Conservation (phyloP, 1,140 invertebrate species). For the Chymomyza costata region DNA sequence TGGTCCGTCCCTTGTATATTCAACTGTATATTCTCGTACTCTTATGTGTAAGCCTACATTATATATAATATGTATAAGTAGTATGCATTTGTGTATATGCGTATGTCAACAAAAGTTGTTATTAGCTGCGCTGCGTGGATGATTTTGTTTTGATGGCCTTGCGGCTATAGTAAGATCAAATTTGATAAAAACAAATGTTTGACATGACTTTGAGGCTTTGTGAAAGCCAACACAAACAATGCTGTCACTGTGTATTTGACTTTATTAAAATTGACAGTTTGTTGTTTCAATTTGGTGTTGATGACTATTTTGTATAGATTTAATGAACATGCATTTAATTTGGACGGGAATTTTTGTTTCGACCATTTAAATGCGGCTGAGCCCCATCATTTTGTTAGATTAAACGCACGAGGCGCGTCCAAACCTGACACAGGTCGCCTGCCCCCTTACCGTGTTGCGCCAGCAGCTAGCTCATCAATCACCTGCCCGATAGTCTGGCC, state of each 20-base stretch:
- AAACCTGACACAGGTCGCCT: constrained; percentile 42
- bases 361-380: too few relatives aligned
- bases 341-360: too few relatives aligned
- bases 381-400: too few relatives aligned
- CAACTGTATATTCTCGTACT: too few relatives aligned
- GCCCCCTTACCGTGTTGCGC: constrained; percentile 6
- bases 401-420: too few relatives aligned
- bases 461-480: constrained; percentile 53
- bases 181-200: constrained; percentile 61
- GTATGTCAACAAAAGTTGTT: constrained; percentile 8
- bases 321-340: too few relatives aligned
- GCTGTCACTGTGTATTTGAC: constrained; percentile 4
- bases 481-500: constrained; percentile 23
- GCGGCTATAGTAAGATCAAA: constrained; percentile 53
- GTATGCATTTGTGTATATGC: neutral
- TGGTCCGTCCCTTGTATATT: too few relatives aligned
- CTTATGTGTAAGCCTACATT: too few relatives aligned
- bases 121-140: constrained; percentile 21
- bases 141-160: constrained; percentile 35
- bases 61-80: too few relatives aligned
- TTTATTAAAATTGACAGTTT: constrained; percentile 37
- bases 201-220: constrained; percentile 43
- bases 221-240: constrained; percentile 5
- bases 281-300: too few relatives aligned
- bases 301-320: too few relatives aligned